phyloP scores from a whole-genome alignment of 2,888 invertebrate species.

The Acanthosepion lycidas region DNA sequence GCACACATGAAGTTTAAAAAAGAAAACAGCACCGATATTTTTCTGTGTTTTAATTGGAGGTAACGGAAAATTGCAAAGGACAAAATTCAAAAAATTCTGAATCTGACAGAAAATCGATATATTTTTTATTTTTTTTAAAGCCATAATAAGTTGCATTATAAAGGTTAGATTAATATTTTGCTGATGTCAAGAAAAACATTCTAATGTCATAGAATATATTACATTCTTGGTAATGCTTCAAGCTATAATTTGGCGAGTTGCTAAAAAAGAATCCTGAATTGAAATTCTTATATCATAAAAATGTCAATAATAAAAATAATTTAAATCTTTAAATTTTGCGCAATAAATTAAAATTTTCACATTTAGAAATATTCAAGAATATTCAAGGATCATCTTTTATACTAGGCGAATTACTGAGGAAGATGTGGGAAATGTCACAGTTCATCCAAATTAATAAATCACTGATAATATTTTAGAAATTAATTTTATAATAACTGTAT shows the following conservation, averaged over 20 bases:
- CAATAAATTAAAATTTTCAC: too few species aligned
- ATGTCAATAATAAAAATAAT: neutral
- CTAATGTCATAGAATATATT: neutral
- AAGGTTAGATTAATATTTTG: neutral
- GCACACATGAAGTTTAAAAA: too few species aligned
- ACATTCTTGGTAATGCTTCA: neutral
- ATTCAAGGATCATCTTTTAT: too few species aligned
- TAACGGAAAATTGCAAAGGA: neutral
- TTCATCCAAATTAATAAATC: too few species aligned
- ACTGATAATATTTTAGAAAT: too few species aligned
- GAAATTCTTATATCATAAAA: neutral
- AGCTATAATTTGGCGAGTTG: neutral
- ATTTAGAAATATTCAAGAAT: too few species aligned
- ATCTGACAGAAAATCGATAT: neutral
- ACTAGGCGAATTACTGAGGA: too few species aligned
- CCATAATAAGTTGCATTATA: neutral
- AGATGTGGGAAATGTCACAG: too few species aligned
- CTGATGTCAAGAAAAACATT: neutral
- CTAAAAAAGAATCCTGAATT: neutral
- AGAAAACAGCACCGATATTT: too few species aligned
- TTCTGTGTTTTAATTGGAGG: neutral
- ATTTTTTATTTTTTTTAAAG: neutral
- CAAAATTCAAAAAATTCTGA: neutral
- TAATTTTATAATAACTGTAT: too few species aligned
- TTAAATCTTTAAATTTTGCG: too few species aligned